Conservation (phyloP, 2,888 invertebrate genomes). For the Cepaea hortensis region DNA sequence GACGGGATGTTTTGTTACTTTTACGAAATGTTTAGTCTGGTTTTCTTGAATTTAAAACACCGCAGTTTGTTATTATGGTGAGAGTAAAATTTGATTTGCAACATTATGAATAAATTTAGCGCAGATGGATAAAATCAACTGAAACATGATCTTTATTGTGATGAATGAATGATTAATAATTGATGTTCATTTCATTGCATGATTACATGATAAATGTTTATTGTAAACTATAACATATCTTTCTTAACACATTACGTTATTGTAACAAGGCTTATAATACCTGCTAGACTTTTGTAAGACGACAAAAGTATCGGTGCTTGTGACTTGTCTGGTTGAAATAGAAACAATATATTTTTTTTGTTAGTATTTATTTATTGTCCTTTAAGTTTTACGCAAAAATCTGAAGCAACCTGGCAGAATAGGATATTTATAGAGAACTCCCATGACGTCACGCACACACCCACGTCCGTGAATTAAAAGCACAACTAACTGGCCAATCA, state of each 20-base stretch:
- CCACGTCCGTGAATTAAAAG: conserved; percentile 25
- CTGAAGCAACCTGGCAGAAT: not conserved
- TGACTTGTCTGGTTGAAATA: not conserved
- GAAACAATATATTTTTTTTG: not conserved
- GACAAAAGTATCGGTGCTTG: not conserved
- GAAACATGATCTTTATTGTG: no score
- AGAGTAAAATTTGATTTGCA: no score
- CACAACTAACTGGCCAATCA: conserved; percentile 12
- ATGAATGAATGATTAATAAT: no score
- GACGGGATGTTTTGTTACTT: no score
- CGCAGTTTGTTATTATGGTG: no score
- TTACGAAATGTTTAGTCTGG: no score
- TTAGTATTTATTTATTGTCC: not conserved
- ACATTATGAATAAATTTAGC: no score
- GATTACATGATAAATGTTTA: not conserved
- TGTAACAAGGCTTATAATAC: not conserved
- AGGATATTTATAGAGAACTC: conserved; percentile 2
- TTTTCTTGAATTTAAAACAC: no score
- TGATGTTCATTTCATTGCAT: no score
- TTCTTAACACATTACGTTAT: not conserved
- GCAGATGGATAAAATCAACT: no score
- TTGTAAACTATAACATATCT: not conserved
- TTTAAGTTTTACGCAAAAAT: not conserved
- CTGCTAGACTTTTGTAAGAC: not conserved
- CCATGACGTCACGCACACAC: conserved; percentile 34